Conservation (phyloP, 2,888 invertebrate species). For the Oeneis ivallda region DNA sequence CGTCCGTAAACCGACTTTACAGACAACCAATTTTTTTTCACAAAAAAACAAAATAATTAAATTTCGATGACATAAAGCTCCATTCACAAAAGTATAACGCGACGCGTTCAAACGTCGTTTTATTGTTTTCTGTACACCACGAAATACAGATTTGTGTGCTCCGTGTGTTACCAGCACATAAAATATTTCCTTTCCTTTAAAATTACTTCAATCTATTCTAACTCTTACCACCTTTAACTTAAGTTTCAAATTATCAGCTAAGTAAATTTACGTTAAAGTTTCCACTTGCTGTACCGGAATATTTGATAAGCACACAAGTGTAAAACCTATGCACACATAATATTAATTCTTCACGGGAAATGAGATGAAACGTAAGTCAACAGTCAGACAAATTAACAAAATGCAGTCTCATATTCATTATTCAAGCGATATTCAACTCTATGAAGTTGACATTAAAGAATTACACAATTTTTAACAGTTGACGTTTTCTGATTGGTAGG, state of each 20-base stretch:
- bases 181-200: conserved; percentile 20
- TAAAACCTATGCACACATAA: conserved; percentile 56
- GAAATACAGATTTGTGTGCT: conserved; percentile 42
- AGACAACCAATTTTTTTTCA: too few relatives aligned
- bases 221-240: neutral
- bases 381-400: conserved; percentile 43
- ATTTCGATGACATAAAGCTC: neutral
- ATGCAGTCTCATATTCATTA: conserved; percentile 36
- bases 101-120: conserved; percentile 17
- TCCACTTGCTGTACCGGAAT: conserved; percentile 43
- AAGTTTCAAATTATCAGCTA: conserved; percentile 21
- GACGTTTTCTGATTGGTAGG: conserved; percentile 40
- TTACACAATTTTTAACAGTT: conserved; percentile 9
- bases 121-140: conserved; percentile 25
- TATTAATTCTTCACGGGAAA: conserved; percentile 65
- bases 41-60: neutral
- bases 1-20: too few relatives aligned
- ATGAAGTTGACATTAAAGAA: neutral
- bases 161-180: conserved; percentile 46
- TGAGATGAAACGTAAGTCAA: conserved; percentile 60
- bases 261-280: conserved; percentile 13
- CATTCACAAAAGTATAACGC: conserved; percentile 16
- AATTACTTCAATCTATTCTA: conserved; percentile 20
- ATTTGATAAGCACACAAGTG: conserved; percentile 56
- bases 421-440: conserved; percentile 42